These are phyloP conservation scores for Sorex maritimensis DNA, from an alignment of 2,797 vertebrate species.

Conservation along the genomic window DNA sequence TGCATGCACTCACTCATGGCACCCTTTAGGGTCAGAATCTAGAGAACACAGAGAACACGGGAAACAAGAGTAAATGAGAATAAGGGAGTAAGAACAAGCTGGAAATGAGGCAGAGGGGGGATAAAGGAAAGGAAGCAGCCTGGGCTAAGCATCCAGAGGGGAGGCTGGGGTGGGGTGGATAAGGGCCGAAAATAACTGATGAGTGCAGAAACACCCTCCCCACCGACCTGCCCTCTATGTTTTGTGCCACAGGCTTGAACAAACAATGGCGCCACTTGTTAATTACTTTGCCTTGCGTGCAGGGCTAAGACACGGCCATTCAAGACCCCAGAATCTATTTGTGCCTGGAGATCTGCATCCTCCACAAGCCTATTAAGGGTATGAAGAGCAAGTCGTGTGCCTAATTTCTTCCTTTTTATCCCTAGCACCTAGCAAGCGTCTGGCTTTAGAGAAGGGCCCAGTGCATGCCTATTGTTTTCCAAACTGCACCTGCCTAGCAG, in stretches of 20 bases:
- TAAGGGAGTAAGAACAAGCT: too few species aligned
- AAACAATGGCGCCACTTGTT: too few species aligned
- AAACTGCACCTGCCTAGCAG: slow-evolving; percentile 39
- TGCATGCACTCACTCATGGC: background rate
- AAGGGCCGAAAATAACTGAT: background rate
- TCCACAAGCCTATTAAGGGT: background rate
- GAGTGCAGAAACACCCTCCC: background rate
- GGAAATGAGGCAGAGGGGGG: background rate
- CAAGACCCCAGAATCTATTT: background rate
- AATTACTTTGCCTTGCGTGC: too few species aligned
- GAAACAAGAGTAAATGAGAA: background rate
- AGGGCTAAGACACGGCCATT: background rate
- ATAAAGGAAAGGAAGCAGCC: background rate
- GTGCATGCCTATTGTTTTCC: slow-evolving; percentile 38
- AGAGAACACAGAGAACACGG: background rate
- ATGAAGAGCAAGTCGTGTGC: background rate
- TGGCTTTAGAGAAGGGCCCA: slow-evolving; percentile 18
- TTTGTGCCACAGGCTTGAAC: too few species aligned
- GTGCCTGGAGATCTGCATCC: background rate
- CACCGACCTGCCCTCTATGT: too few species aligned
- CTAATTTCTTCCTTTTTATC: background rate
- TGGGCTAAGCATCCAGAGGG: background rate
- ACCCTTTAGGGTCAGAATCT: background rate
- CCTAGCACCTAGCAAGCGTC: background rate
- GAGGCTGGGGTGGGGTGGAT: background rate